These are phyloP conservation scores for Coregonus suidteri DNA, from an alignment of 2,797 vertebrate species.

Conservation along the genomic window DNA sequence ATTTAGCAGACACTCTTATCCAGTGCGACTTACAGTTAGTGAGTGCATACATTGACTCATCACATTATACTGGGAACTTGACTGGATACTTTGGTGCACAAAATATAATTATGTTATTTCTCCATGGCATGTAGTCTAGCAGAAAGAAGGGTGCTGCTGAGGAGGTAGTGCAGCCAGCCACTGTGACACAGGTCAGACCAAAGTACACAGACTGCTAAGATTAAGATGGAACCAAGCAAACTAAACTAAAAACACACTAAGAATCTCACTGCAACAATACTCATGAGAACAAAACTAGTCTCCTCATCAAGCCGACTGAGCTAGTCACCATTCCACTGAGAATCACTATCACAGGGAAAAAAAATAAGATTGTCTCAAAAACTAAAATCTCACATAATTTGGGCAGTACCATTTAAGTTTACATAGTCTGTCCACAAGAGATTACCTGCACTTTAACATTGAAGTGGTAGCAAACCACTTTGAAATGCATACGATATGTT, in stretches of 20 bases:
- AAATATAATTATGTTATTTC: background rate
- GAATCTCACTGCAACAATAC: conserved; percentile 43
- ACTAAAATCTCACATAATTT: background rate
- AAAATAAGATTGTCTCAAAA: conserved; percentile 22
- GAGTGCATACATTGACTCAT: conserved; percentile 19
- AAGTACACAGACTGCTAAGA: conserved; percentile 32
- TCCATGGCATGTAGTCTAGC: conserved; percentile 25
- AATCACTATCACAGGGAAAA: conserved; percentile 35
- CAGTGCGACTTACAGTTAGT: too few species aligned
- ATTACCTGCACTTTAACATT: conserved; percentile 50
- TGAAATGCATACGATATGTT: conserved; percentile 37
- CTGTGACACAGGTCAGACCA: conserved; percentile 26
- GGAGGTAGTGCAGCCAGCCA: conserved; percentile 25
- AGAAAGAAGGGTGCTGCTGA: conserved; percentile 18
- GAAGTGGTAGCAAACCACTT: conserved; percentile 31
- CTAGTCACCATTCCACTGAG: conserved; percentile 10
- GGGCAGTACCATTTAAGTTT: background rate
- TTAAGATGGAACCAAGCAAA: conserved; percentile 47
- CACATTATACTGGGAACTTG: conserved; percentile 64
- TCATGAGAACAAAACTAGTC: conserved; percentile 34
- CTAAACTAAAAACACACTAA: conserved; percentile 37
- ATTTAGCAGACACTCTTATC: too few species aligned
- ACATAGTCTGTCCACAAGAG: background rate
- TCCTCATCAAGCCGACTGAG: conserved; percentile 32
- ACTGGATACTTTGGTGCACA: conserved; percentile 8